Base-by-base conservation (phyloP, 2,113 vertebrate genomes). In the Loxodonta africana region DNA sequence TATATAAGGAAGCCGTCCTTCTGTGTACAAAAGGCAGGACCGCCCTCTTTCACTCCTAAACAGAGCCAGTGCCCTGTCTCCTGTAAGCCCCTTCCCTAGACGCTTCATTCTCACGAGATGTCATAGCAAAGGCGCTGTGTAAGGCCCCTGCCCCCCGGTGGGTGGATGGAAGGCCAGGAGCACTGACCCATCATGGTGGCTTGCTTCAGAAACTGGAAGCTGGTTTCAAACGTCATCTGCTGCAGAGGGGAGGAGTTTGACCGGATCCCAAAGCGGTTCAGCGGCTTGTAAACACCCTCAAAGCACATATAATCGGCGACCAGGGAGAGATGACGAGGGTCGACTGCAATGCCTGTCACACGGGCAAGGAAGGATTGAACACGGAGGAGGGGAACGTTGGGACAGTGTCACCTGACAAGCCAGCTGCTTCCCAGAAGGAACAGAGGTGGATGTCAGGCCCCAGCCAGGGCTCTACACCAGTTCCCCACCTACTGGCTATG, bases 241-340 rank as follows among this genome's bases (percentile, higher is more conserved):
- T 99, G 99, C 97, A 99, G 98, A 14, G 99, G 99, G 2, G 99
- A 99, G 28, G 99, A 99, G 98, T 98, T 99, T 83, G 99, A 99
- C 88, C 97, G 98, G 88, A 99, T 99, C 96, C 99, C 99, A 28
- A 99, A 98, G 1, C 99, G 99, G 98, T 99, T 99, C 41, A 99
- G 98, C 0, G 99, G 99, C 92, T 99, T 99, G 87, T 99, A 99
- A 12, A 99, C 95, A 0, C 99, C 99, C 98, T 99, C 99, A 11
- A 99, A 99, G 65, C 99, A 99, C 99, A 99, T 99, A 97, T 99
- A 99, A 90, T 99, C 99, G 0, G 99, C 99, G 20, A 99, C 99
- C n/a, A 99, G 98, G 0, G 99, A 99, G 83, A 99, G 99, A 95
- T 99, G 99, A 30, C 99, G 99, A 88, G 99, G 99, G 95, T 99